A percentile compares a stretch with the other conserved stretches of the same genome.
Evolutionary conservation across 2,797 vertebrate genomes (phyloP).

Genomic region (Rachycentron canadum): DNA sequence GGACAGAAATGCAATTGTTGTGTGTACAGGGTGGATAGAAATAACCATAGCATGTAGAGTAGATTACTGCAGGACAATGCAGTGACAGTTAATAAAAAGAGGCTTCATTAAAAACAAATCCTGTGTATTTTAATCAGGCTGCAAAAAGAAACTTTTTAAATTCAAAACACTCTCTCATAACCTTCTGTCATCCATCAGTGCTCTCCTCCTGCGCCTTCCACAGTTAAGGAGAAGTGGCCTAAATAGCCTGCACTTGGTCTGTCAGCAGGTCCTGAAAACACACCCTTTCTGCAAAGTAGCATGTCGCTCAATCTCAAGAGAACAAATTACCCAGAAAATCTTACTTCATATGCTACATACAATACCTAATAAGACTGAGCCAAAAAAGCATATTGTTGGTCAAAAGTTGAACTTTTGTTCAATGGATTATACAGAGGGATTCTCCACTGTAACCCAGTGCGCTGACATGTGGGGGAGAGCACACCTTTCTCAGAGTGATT

Average conservation of each 20-base stretch:
- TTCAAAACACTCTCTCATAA: background rate
- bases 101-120: constrained; percentile 5
- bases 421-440: constrained; percentile 64
- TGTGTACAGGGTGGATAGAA: background rate
- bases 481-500: constrained; percentile 81
- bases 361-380: constrained; percentile 18
- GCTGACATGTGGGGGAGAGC: constrained; percentile 79
- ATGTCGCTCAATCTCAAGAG: constrained; percentile 23
- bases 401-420: constrained; percentile 64
- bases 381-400: constrained; percentile 41
- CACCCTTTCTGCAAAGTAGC: constrained; percentile 33
- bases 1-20: background rate
- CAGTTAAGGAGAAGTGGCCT: constrained; percentile 34
- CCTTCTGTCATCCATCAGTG: constrained; percentile 7
- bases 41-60: background rate
- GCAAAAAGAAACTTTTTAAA: background rate
- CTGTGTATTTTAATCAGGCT: constrained; percentile 2
- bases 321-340: constrained; percentile 34
- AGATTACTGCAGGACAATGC: background rate
- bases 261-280: constrained; percentile 66
- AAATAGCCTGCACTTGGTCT: constrained; percentile 64
- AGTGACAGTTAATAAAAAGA: background rate
- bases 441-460: constrained; percentile 68
- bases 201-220: constrained; percentile 16
- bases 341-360: constrained; percentile 21